Base-by-base conservation (phyloP, 2,888 invertebrate genomes). In the Heliconius sara region DNA sequence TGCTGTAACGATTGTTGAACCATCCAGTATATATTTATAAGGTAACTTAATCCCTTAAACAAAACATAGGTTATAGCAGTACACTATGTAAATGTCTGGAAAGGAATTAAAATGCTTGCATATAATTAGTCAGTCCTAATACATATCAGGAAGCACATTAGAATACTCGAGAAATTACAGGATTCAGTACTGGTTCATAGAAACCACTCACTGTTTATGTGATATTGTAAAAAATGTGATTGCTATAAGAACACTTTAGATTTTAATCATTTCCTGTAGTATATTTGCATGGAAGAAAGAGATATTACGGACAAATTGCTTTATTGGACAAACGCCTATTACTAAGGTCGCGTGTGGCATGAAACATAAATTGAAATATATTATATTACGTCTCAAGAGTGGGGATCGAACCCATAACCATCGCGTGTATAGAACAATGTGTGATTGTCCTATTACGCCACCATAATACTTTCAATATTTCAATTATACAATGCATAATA, bases 51-150 rank as follows among this genome's bases (percentile, higher is more conserved):
- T 74, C 30, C n/a, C 30, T 65, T 13, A 63, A 52, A 77, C 63
- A 70, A 65, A 63, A 57, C 57, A 43, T 63, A 39, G 73, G 30
- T 60, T 34, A 73, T 47, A 80, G 63, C 70, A 43, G 77, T 80
- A 34, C 30, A 27, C 25, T 76, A 82, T 82, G 82, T 80, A 80
- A 82, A 82, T 80, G 47, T 76, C 71, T 68, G 75, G 79, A 43
- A 80, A 78, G 74, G 77, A 82, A 80, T 82, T 82, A 82, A 80
- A 82, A 82, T 82, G 77, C 79, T 80, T 82, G 80, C 80, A 80
- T 82, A 77, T 82, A 80, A 80, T 80, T 82, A 80, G 67, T 77
- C 68, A 57, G 63, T 65, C 7, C 63, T 74, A 72, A 67, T 52
- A 79, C 82, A 30, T 73, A 82, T 80, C 79, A 75, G 79, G 80